Percentiles rank a stretch among this genome's conserved stretches.
These are phyloP conservation scores for Ptychadena robeensis DNA, from an alignment of 2,797 vertebrate species.

Conservation along the genomic window DNA sequence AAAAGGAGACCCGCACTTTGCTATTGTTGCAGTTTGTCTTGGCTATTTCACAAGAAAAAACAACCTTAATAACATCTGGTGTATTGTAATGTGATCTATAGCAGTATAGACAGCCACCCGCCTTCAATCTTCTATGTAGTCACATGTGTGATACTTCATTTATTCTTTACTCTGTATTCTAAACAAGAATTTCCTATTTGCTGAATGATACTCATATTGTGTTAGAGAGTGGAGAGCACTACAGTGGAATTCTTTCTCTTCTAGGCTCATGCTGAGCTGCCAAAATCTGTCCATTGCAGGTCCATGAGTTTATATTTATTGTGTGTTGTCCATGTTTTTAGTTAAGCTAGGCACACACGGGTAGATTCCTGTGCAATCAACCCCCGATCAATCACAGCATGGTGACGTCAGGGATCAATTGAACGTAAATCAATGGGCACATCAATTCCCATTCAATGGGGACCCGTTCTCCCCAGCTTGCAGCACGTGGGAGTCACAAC, in stretches of 20 bases:
- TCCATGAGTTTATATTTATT: too few species aligned
- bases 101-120: neutral
- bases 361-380: too few species aligned
- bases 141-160: neutral
- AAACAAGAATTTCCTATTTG: too few species aligned
- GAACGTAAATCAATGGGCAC: too few species aligned
- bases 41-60: neutral
- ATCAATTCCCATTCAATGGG: too few species aligned
- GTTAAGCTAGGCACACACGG: too few species aligned
- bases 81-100: neutral
- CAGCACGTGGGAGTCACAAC: too few species aligned
- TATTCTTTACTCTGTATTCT: neutral
- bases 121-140: neutral
- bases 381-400: too few species aligned
- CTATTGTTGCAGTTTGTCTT: conserved; percentile 18
- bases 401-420: too few species aligned
- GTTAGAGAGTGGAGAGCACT: neutral
- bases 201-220: neutral
- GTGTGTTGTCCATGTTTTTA: too few species aligned
- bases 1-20: conserved; percentile 5
- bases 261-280: neutral
- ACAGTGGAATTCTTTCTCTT: neutral
- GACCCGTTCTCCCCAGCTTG: too few species aligned
- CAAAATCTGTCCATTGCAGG: neutral
- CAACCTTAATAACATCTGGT: neutral